Conservation (phyloP, 2,888 invertebrate genomes). For the Leptarthrus brevirostris region DNA sequence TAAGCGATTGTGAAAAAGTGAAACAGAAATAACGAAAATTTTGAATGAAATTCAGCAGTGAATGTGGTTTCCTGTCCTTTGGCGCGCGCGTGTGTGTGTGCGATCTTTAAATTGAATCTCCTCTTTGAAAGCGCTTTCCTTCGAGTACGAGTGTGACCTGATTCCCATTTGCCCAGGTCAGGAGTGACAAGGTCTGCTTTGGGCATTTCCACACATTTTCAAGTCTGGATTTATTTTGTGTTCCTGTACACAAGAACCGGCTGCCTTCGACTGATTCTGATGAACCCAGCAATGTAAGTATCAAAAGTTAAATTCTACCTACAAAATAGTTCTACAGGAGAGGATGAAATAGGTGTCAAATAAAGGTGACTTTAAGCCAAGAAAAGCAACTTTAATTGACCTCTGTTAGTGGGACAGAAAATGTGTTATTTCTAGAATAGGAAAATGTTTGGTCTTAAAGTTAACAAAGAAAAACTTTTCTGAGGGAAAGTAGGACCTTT, state of each 20-base stretch:
- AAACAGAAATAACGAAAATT: constrained; percentile 39
- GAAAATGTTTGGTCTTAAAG: too few species aligned
- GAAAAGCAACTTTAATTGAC: too few species aligned
- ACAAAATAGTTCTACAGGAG: too few species aligned
- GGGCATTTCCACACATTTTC: not conserved
- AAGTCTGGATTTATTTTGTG: constrained; percentile 56
- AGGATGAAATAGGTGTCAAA: too few species aligned
- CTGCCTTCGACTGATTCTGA: constrained; percentile 54
- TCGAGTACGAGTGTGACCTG: constrained; percentile 14
- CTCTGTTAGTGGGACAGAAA: too few species aligned
- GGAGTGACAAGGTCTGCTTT: constrained; percentile 18
- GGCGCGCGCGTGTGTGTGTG: constrained; percentile 25
- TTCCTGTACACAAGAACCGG: constrained; percentile 55
- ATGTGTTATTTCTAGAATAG: too few species aligned
- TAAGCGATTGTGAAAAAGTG: not conserved
- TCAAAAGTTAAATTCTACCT: too few species aligned
- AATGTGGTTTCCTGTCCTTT: not conserved
- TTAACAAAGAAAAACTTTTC: too few species aligned
- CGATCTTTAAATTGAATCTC: not conserved
- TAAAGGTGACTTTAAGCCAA: too few species aligned
- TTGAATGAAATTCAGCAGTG: constrained; percentile 42
- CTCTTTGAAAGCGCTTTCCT: not conserved
- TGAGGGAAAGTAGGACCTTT: too few species aligned
- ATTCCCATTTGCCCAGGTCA: constrained; percentile 29
- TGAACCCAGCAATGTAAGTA: constrained; percentile 56